phyloP scores from a whole-genome alignment of 2,888 invertebrate genomes.

The Gari tellinella region DNA sequence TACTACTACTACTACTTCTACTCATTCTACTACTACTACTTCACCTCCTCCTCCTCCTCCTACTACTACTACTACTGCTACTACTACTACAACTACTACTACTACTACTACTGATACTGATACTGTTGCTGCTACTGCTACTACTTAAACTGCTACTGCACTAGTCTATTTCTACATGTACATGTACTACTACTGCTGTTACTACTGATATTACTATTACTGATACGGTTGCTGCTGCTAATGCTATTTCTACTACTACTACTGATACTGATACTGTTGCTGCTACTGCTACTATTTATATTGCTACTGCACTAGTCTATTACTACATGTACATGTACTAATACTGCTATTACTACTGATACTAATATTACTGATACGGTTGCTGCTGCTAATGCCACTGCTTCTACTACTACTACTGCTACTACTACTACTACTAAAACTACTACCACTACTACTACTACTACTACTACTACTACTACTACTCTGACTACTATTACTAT shows the following conservation, averaged over 20 bases:
- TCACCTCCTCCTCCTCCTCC: neutral
- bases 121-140: slow-evolving; percentile 3
- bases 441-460: slow-evolving; percentile 5
- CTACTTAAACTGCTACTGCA: slow-evolving; percentile 3
- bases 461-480: slow-evolving; percentile 9
- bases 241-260: neutral
- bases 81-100: slow-evolving; percentile 6
- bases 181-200: slow-evolving; percentile 5
- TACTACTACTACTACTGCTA: slow-evolving; percentile 1
- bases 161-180: too few species aligned
- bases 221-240: neutral
- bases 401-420: slow-evolving; percentile 7
- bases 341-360: slow-evolving; percentile 3
- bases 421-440: slow-evolving; percentile 16
- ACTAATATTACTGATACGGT: neutral
- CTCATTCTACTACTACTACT: too few species aligned
- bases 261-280: slow-evolving; percentile 1
- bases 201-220: neutral
- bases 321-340: too few species aligned
- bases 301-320: too few species aligned
- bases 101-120: slow-evolving; percentile 4
- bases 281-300: neutral
- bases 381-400: neutral
- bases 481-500: neutral
- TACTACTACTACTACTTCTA: too few species aligned